Evolutionary conservation across 2,797 vertebrate genomes (phyloP).

Genomic region (Protonibea diacanthus): DNA sequence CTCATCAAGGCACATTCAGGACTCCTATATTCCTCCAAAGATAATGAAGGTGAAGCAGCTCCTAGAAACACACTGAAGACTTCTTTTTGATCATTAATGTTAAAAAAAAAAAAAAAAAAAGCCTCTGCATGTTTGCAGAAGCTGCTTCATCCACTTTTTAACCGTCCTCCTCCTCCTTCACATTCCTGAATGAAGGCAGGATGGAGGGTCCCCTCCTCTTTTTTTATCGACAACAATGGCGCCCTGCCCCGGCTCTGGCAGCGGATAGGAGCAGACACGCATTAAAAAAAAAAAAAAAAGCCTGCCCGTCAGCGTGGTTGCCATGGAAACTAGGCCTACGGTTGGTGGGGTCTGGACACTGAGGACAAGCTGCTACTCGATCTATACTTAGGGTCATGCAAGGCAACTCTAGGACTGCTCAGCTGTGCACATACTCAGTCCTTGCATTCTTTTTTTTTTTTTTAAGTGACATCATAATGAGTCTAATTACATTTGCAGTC

Average conservation of each 20-base stretch:
- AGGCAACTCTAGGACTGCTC: conserved; percentile 17
- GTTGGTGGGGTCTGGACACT: conserved; percentile 35
- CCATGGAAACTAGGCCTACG: conserved; percentile 59
- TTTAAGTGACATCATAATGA: not conserved
- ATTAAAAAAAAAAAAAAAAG: conserved; percentile 11
- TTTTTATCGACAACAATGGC: conserved; percentile 42
- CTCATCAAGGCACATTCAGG: conserved; percentile 86
- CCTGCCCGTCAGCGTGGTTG: conserved; percentile 48
- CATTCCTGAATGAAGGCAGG: conserved; percentile 72
- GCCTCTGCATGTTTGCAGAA: conserved; percentile 38
- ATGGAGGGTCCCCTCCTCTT: conserved; percentile 42
- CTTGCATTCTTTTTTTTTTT: not conserved
- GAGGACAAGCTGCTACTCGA: conserved; percentile 40
- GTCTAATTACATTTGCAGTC: not conserved
- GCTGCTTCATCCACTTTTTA: conserved; percentile 20
- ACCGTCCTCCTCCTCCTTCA: conserved; percentile 36
- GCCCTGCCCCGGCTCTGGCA: conserved; percentile 24
- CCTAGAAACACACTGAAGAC: conserved; percentile 28
- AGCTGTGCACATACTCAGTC: not conserved
- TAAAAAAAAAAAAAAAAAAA: not conserved
- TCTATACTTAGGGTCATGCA: conserved; percentile 37
- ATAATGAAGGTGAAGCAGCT: conserved; percentile 18
- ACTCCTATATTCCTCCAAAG: conserved; percentile 53
- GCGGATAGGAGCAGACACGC: conserved; percentile 40
- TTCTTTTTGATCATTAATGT: not conserved